Conservation (phyloP, 2,888 invertebrate species). For the Euplexia lucipara region DNA sequence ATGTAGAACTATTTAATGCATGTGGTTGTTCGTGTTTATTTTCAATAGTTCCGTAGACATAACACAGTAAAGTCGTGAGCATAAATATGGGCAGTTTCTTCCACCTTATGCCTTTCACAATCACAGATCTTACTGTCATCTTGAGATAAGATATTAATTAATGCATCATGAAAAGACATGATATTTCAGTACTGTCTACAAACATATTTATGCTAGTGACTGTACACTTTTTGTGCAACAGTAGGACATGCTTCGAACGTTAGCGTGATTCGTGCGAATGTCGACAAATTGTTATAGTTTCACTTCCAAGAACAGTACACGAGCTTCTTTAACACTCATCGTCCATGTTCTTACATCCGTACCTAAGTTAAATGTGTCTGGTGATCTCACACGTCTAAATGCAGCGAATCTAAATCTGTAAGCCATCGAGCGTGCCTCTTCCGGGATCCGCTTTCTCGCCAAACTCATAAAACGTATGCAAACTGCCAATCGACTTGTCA, state of each 20-base stretch:
- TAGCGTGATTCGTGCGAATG: slow-evolving; percentile 30
- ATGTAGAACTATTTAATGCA: slow-evolving; percentile 38
- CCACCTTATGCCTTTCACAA: no score
- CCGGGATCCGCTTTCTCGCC: slow-evolving; percentile 86
- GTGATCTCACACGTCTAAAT: slow-evolving; percentile 88
- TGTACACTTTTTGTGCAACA: slow-evolving; percentile 28
- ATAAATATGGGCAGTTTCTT: no score
- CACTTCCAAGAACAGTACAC: slow-evolving; percentile 3
- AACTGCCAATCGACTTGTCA: slow-evolving; percentile 86
- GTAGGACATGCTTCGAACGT: slow-evolving; percentile 12
- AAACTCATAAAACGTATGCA: slow-evolving; percentile 85
- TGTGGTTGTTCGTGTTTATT: slow-evolving; percentile 50
- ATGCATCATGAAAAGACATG: no score
- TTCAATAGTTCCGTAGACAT: slow-evolving; percentile 43
- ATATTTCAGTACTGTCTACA: no score
- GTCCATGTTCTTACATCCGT: slow-evolving; percentile 59
- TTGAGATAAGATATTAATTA: no score
- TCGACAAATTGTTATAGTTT: slow-evolving; percentile 13
- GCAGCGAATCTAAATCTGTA: slow-evolving; percentile 87
- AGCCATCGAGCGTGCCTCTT: slow-evolving; percentile 80
- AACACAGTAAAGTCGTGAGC: slow-evolving; percentile 29
- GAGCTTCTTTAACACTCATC: slow-evolving; percentile 32
- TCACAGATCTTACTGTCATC: no score
- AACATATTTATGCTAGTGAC: no score
- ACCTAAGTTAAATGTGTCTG: slow-evolving; percentile 76